A percentile compares a stretch with the other conserved stretches of the same genome.
Evolutionary conservation across 2,113 vertebrate genomes (phyloP).

Genomic region (Centrocercus urophasianus): DNA sequence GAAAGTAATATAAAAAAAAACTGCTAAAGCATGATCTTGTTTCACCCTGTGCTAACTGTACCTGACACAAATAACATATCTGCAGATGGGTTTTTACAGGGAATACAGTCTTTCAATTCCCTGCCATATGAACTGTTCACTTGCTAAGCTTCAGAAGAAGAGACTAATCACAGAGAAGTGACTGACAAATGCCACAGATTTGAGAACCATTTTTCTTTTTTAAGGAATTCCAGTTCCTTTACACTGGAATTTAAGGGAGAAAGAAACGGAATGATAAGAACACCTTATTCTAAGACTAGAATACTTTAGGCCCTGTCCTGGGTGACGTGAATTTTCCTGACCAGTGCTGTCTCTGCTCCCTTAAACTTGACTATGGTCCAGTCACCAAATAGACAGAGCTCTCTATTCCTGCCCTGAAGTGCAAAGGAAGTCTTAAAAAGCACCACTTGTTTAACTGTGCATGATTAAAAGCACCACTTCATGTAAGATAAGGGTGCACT

Average conservation of each 20-base stretch:
- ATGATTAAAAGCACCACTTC: conserved; percentile 31
- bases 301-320: background rate
- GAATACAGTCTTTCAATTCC: background rate
- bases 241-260: background rate
- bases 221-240: conserved; percentile 10
- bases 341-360: background rate
- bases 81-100: background rate
- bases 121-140: background rate
- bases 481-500: background rate
- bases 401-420: background rate
- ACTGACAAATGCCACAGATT: background rate
- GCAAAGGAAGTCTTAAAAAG: conserved; percentile 42
- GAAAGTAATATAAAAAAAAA: background rate
- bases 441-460: conserved; percentile 24
- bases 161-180: background rate
- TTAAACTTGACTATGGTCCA: background rate
- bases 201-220: background rate
- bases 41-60: background rate
- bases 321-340: background rate
- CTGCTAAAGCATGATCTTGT: background rate
- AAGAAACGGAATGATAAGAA: background rate
- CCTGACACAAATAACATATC: background rate
- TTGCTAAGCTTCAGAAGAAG: background rate
- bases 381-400: background rate
- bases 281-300: background rate